These are phyloP conservation scores for Macrosteles quadrilineatus DNA, from an alignment of 1,140 invertebrate genomes.

Conservation along the genomic window DNA sequence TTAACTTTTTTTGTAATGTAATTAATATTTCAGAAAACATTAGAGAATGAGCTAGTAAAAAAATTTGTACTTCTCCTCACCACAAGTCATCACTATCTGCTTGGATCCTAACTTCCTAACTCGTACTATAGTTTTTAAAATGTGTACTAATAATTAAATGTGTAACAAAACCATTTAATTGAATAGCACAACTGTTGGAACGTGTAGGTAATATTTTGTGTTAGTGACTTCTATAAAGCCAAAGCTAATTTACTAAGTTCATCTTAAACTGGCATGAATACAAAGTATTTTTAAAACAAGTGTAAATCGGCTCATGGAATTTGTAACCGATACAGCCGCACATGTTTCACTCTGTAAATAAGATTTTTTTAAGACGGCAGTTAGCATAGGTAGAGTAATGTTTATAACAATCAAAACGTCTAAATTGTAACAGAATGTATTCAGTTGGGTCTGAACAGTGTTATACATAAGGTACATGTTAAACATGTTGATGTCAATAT, in stretches of 20 bases:
- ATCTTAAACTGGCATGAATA: conserved; percentile 1
- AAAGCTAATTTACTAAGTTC: conserved; percentile 12
- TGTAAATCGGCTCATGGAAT: not conserved
- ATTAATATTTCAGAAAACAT: too few species aligned
- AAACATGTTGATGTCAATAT: conserved; percentile 44
- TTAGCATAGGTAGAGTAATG: not conserved
- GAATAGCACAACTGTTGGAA: conserved; percentile 6
- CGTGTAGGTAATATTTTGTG: not conserved
- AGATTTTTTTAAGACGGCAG: not conserved
- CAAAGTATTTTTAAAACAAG: conserved; percentile 10
- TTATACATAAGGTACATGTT: conserved; percentile 42
- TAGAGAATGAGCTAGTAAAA: too few species aligned
- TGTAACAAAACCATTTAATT: too few species aligned
- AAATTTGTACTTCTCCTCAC: too few species aligned
- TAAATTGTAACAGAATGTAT: conserved; percentile 13
- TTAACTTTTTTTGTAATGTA: too few species aligned
- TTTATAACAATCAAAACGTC: conserved; percentile 23
- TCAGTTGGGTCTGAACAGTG: conserved; percentile 14
- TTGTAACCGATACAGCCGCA: not conserved
- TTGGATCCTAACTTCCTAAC: too few species aligned
- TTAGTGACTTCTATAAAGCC: not conserved
- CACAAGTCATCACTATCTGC: too few species aligned
- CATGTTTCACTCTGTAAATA: not conserved
- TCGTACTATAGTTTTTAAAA: too few species aligned
- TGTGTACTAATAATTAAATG: too few species aligned